A percentile compares a stretch with the other conserved stretches of the same genome.
Conservation (phyloP, 64 coral and sea anemone species). For the Montipora efflorescens region DNA sequence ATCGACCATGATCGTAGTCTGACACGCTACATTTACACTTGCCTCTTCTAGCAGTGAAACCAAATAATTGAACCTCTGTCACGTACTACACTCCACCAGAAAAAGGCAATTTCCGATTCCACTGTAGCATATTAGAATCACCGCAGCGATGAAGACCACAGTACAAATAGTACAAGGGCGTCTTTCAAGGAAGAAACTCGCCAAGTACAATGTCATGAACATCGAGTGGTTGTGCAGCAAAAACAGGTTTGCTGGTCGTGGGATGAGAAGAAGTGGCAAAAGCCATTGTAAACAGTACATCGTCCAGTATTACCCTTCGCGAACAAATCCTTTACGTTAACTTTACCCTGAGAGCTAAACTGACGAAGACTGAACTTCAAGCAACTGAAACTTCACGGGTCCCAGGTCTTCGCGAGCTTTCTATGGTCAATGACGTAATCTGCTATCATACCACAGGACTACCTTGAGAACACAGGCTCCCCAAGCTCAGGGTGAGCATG, state of each 20-base stretch:
- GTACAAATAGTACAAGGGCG: slow-evolving; percentile 99
- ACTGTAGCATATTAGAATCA: slow-evolving; percentile 99
- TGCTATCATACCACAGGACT: too few relatives aligned
- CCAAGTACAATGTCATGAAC: slow-evolving; percentile 99
- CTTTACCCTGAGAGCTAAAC: not conserved
- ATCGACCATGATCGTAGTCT: not conserved
- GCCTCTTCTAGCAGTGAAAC: not conserved
- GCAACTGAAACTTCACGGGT: too few relatives aligned
- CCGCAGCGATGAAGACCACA: slow-evolving; percentile 92
- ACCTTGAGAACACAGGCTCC: too few relatives aligned
- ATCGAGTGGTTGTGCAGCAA: slow-evolving; percentile 97
- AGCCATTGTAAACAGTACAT: slow-evolving; percentile 99
- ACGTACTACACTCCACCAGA: slow-evolving; percentile 90
- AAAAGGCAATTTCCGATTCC: slow-evolving; percentile 98
- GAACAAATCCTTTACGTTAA: not conserved
- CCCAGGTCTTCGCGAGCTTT: too few relatives aligned
- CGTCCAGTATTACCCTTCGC: slow-evolving; percentile 25
- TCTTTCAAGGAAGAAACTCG: slow-evolving; percentile 99
- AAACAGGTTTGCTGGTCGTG: slow-evolving; percentile 91
- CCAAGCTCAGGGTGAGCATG: too few relatives aligned
- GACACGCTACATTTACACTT: not conserved
- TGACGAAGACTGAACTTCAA: not conserved
- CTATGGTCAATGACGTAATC: too few relatives aligned
- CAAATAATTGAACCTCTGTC: slow-evolving; percentile 22
- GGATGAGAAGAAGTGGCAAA: slow-evolving; percentile 92